Conservation (phyloP, 2,888 invertebrate genomes). For the Pristionchus fissidentatus region DNA sequence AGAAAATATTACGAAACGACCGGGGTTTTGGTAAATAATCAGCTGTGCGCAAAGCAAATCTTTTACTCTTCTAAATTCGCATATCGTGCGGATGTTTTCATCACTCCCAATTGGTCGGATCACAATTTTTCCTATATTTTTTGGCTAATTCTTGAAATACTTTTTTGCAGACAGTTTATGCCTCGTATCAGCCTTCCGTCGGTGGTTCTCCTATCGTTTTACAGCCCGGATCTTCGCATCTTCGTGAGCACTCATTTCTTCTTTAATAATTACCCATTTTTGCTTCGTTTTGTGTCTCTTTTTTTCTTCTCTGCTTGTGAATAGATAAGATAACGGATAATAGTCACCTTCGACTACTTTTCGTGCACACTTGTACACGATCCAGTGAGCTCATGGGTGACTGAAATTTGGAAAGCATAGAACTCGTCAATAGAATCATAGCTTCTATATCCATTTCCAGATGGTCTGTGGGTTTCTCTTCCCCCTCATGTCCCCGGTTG, state of each 20-base stretch:
- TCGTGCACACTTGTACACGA: neutral
- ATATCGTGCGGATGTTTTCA: no score
- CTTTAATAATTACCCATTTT: no score
- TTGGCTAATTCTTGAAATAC: no score
- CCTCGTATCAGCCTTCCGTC: neutral
- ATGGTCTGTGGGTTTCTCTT: neutral
- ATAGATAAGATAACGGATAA: neutral
- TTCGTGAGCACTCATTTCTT: neutral
- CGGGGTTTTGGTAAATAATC: no score
- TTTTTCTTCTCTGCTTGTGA: neutral
- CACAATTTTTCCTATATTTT: no score
- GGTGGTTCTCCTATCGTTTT: neutral
- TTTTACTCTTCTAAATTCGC: no score
- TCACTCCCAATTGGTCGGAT: no score
- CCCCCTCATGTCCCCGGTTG: constrained; percentile 19
- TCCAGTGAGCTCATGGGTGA: neutral
- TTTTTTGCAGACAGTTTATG: neutral
- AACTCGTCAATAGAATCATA: neutral
- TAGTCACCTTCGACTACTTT: neutral
- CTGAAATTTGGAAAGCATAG: neutral
- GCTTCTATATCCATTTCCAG: neutral
- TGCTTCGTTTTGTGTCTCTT: no score
- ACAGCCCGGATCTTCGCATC: neutral
- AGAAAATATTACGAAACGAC: no score
- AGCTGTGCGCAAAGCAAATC: no score